Evolutionary conservation across 1,140 invertebrate species (phyloP).

Genomic region (Drosophila repleta): DNA sequence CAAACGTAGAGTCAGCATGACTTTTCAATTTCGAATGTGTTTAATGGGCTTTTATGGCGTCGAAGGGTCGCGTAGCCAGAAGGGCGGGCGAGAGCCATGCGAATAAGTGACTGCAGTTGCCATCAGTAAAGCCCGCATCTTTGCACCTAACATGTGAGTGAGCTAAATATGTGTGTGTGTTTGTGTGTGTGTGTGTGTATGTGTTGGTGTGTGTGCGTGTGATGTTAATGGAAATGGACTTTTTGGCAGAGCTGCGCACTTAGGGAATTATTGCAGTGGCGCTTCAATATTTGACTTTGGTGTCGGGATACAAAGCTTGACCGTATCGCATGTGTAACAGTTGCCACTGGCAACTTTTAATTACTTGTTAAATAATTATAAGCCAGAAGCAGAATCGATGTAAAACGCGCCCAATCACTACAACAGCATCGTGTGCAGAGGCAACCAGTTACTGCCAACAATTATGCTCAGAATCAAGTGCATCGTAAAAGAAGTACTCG

Average conservation of each 20-base stretch:
- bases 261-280: background rate
- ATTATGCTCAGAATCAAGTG: conserved; percentile 28
- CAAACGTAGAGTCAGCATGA: conserved; percentile 50
- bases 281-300: conserved; percentile 29
- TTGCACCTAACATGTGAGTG: background rate
- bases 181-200: conserved; percentile 1
- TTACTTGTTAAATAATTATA: conserved; percentile 51
- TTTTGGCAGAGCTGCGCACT: conserved; percentile 6
- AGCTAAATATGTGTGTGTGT: conserved; percentile 1
- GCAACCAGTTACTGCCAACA: conserved; percentile 24
- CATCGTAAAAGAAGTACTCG: background rate
- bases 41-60: conserved; percentile 60
- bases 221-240: conserved; percentile 28
- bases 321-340: background rate
- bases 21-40: conserved; percentile 77
- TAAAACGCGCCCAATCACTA: conserved; percentile 32
- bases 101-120: conserved; percentile 44
- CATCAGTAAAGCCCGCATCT: conserved; percentile 15
- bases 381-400: conserved; percentile 39
- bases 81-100: conserved; percentile 29
- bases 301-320: background rate
- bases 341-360: conserved; percentile 47
- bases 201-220: background rate
- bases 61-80: background rate
- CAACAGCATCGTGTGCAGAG: conserved; percentile 5